These are phyloP conservation scores for Myxocyprinus asiaticus DNA, from an alignment of 2,113 vertebrate genomes.

Conservation along the genomic window DNA sequence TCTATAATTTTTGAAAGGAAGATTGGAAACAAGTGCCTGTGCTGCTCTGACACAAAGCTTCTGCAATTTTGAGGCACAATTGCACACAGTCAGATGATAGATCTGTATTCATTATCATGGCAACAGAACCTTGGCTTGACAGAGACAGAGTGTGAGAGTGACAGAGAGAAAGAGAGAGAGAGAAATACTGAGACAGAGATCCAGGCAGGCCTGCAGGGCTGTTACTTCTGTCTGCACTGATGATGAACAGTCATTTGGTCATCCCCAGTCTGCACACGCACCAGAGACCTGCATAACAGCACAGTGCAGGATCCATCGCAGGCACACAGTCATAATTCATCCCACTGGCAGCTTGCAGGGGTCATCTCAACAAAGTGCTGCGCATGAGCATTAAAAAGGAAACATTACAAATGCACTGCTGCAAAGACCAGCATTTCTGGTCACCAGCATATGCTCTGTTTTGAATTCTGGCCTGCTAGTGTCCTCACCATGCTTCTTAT, in stretches of 20 bases:
- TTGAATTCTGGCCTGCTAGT: no score
- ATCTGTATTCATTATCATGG: conserved; percentile 41
- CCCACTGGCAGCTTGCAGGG: conserved; percentile 28
- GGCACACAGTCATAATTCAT: conserved; percentile 37
- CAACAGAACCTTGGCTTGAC: conserved; percentile 5
- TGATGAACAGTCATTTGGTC: conserved; percentile 43
- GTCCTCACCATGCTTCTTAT: no score
- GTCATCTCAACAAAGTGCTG: conserved; percentile 31
- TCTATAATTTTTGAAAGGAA: neutral
- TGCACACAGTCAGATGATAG: conserved; percentile 24
- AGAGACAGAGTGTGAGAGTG: neutral
- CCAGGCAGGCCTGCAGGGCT: conserved; percentile 28
- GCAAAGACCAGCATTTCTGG: no score
- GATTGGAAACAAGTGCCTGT: conserved; percentile 28
- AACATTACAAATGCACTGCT: neutral
- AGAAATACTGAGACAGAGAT: conserved; percentile 7
- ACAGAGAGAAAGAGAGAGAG: conserved; percentile 19
- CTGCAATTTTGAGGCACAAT: conserved; percentile 23
- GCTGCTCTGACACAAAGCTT: conserved; percentile 21
- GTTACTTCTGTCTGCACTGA: conserved; percentile 29
- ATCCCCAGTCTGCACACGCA: conserved; percentile 48
- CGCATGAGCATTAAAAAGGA: conserved; percentile 19
- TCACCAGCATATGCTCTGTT: no score
- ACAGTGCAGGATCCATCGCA: conserved; percentile 16
- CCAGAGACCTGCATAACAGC: conserved; percentile 34